A percentile compares a stretch with the other conserved stretches of the same genome.
phyloP scores from a whole-genome alignment of 2,797 vertebrate genomes.

The Falco biarmicus region DNA sequence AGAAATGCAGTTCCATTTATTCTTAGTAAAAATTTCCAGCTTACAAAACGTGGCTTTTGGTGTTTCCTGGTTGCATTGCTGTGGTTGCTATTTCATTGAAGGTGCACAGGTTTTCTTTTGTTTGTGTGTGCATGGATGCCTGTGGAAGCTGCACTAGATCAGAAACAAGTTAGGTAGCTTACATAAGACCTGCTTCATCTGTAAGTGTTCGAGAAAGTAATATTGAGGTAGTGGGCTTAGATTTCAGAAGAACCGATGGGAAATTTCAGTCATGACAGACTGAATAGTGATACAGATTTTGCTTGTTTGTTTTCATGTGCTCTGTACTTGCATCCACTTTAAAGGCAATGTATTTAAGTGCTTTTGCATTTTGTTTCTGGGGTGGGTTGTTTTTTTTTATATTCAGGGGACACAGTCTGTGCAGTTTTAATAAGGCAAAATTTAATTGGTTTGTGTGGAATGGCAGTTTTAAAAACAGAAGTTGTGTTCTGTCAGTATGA shows the following conservation, averaged over 20 bases:
- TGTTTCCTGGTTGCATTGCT: background rate
- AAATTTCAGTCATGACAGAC: background rate
- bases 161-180: background rate
- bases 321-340: background rate
- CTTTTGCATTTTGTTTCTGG: background rate
- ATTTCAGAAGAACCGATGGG: background rate
- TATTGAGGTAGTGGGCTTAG: background rate
- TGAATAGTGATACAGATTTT: background rate
- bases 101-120: background rate
- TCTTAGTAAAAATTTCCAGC: background rate
- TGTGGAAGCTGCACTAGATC: background rate
- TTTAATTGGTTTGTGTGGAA: background rate
- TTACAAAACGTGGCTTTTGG: background rate
- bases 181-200: background rate
- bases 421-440: background rate
- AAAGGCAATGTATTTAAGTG: background rate
- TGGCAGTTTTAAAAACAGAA: background rate
- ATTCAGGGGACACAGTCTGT: rapidly evolving
- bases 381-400: background rate
- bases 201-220: background rate
- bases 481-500: background rate
- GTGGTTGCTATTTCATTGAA: background rate
- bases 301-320: background rate
- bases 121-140: background rate
- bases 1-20: background rate